These are phyloP conservation scores for Puntigrus tetrazona DNA, from an alignment of 2,113 vertebrate species.

Conservation along the genomic window DNA sequence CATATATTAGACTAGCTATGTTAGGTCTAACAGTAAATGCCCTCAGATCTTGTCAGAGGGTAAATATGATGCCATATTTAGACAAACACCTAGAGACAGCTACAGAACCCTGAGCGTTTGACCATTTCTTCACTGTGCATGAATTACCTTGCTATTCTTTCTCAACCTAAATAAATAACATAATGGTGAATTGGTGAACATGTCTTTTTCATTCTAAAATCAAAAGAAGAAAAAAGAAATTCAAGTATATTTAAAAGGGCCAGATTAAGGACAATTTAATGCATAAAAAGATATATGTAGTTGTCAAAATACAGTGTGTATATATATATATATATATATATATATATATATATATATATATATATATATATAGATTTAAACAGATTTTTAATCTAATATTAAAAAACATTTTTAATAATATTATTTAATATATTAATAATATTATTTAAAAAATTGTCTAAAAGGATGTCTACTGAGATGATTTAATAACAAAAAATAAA, in stretches of 20 bases:
- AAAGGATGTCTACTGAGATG: neutral
- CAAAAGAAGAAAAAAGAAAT: neutral
- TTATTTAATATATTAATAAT: too few species aligned
- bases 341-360: too few species aligned
- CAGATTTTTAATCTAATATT: too few species aligned
- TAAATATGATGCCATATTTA: neutral
- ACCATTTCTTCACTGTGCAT: neutral
- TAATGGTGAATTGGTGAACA: neutral
- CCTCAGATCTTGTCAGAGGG: slow-evolving; percentile 3
- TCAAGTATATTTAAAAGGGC: neutral
- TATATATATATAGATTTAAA: too few species aligned
- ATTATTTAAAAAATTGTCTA: too few species aligned
- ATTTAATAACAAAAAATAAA: too few species aligned
- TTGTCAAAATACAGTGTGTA: neutral
- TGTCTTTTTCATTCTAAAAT: neutral
- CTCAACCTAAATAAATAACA: neutral
- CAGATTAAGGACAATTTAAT: neutral
- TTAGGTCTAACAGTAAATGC: neutral
- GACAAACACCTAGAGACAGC: neutral
- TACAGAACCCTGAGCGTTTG: neutral
- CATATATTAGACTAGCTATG: neutral
- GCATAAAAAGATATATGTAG: neutral
- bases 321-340: neutral
- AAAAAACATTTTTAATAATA: too few species aligned
- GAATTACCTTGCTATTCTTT: neutral